Conservation (phyloP, 1,140 invertebrate species). For the Lepidurus apus region DNA sequence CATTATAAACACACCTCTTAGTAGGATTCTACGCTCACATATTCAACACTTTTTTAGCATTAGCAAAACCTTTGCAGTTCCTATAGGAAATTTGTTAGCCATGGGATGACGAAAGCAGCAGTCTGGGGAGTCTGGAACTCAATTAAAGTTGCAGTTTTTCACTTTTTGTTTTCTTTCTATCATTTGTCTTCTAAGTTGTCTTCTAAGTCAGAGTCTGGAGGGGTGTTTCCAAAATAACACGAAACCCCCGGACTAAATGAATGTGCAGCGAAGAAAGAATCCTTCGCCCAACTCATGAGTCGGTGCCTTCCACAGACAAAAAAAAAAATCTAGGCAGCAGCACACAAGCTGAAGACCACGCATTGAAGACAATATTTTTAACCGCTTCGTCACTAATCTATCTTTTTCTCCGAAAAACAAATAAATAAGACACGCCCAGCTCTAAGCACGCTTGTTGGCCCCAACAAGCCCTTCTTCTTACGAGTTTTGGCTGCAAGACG, state of each 20-base stretch:
- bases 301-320: too few relatives aligned
- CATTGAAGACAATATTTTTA: neutral
- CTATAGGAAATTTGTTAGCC: too few relatives aligned
- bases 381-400: slow-evolving; percentile 4
- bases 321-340: neutral
- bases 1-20: too few relatives aligned
- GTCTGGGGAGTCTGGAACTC: slow-evolving; percentile 10
- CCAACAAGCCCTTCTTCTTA: neutral
- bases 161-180: neutral
- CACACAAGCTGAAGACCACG: neutral
- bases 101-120: slow-evolving; percentile 10
- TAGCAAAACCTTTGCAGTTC: neutral
- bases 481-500: neutral
- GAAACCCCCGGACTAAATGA: neutral
- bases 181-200: neutral
- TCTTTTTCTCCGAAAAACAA: neutral
- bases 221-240: slow-evolving; percentile 21
- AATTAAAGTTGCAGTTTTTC: slow-evolving; percentile 1
- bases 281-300: too few relatives aligned
- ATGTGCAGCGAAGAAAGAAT: neutral
- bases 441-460: neutral
- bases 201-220: neutral
- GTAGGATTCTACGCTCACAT: too few relatives aligned
- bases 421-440: neutral
- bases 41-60: neutral